These are phyloP conservation scores for Heliothis subflexa DNA, from an alignment of 1,140 invertebrate species.

Conservation along the genomic window DNA sequence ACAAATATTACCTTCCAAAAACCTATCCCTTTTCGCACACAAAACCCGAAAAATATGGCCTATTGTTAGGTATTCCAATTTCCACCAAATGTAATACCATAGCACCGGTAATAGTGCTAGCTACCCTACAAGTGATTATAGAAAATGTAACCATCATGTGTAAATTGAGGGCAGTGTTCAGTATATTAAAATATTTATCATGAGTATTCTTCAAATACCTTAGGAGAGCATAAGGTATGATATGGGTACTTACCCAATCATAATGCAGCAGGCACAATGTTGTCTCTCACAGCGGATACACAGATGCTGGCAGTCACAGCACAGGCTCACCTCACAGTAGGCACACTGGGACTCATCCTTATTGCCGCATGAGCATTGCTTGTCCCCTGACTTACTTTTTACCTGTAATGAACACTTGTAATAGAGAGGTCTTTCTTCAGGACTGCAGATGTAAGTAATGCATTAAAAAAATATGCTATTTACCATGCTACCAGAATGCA, in stretches of 20 bases:
- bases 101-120: too few relatives aligned
- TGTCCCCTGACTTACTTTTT: conserved; percentile 13
- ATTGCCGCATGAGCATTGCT: conserved; percentile 62
- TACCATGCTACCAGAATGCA: conserved; percentile 67
- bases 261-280: conserved; percentile 66
- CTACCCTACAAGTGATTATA: too few relatives aligned
- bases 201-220: not conserved
- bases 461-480: not conserved
- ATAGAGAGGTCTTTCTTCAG: not conserved
- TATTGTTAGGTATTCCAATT: too few relatives aligned
- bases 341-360: conserved; percentile 57
- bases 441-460: not conserved
- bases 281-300: conserved; percentile 58
- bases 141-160: too few relatives aligned
- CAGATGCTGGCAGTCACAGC: conserved; percentile 58
- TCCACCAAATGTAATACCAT: too few relatives aligned
- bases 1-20: too few relatives aligned
- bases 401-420: conserved; percentile 42
- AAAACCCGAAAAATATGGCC: too few relatives aligned
- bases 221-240: not conserved
- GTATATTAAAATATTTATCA: too few relatives aligned
- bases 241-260: conserved; percentile 60
- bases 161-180: too few relatives aligned
- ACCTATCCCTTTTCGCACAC: too few relatives aligned
- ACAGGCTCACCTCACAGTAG: conserved; percentile 70